Evolutionary conservation across 1,140 invertebrate genomes (phyloP).

Genomic region (Cyclina sinensis): DNA sequence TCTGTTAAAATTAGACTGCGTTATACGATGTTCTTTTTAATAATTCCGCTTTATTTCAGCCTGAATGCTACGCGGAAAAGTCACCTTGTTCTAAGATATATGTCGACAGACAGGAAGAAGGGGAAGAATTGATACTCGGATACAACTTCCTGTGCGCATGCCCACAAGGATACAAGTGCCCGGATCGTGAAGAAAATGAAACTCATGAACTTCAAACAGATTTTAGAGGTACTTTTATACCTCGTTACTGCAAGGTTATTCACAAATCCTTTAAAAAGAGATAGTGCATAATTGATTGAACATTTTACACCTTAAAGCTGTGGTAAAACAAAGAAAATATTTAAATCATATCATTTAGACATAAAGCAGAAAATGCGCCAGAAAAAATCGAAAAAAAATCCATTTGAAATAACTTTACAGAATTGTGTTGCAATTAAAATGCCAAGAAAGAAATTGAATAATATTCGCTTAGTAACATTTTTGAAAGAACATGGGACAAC

Average conservation of each 20-base stretch:
- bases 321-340: too few species aligned
- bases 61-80: slow-evolving; percentile 20
- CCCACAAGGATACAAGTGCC: slow-evolving; percentile 61
- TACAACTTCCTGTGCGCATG: slow-evolving; percentile 68
- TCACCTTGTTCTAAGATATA: slow-evolving; percentile 61
- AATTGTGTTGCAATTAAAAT: too few species aligned
- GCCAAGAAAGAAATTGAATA: too few species aligned
- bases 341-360: too few species aligned
- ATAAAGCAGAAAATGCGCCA: too few species aligned
- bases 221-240: slow-evolving; percentile 50
- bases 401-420: too few species aligned
- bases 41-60: slow-evolving; percentile 54
- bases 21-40: too few species aligned
- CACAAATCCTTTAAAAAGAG: slow-evolving; percentile 41
- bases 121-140: slow-evolving; percentile 26
- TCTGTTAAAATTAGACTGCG: too few species aligned
- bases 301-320: too few species aligned
- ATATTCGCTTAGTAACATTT: too few species aligned
- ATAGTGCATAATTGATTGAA: background rate
- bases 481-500: too few species aligned
- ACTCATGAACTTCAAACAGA: slow-evolving; percentile 24
- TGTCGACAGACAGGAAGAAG: slow-evolving; percentile 17
- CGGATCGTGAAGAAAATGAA: slow-evolving; percentile 50
- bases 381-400: too few species aligned
- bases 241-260: slow-evolving; percentile 39